Evolutionary conservation across 2,888 invertebrate species (phyloP), one percentile per base, ranked within the genome.

Genomic region (Cacoxenus indagator): DNA sequence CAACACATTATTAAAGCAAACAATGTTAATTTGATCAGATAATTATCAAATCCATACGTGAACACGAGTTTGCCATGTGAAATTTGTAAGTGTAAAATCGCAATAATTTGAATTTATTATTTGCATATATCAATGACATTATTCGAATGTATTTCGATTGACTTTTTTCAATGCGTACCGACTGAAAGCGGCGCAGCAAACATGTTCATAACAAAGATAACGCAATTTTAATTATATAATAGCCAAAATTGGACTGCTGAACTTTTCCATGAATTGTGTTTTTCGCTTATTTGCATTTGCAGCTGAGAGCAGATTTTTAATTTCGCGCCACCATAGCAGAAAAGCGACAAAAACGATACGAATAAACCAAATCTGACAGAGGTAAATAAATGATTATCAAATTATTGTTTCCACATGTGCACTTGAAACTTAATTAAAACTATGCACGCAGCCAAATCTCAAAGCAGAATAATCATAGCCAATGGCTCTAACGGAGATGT

Each of bases 371-470:
- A 37, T 8, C 17, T 59, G 29, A 59, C 24, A 24, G n/a, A 55
- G 24, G 26, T 37, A 19, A 31, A 19, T 19, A 37, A 31, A 9
- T 11, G 19, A 59, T 24, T 59, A 37, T 57, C 29, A n/a, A 57
- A 31, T 0, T 37, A 22, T 19, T 31, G 17, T 31, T 26, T 57
- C 26, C 31, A 54, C 31, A 27, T 27, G 29, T 59, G 59, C 19
- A 17, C 59, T 37, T 59, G 59, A 59, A 59, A 37, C 37, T 29
- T 59, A 59, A 59, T 59, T 59, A 59, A 59, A 59, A 31, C 19
- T 59, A 51, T 37, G 5, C 5, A 37, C 14, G 8, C 9, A 8
- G 14, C 14, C 5, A 37, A 37, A 37, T 37, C 37, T 11, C 37
- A 37, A 37, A 37, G 37, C 37, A 37, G 4, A 1, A 8, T 8